These are phyloP conservation scores for Mobula hypostoma DNA, from an alignment of 2,113 vertebrate species.

Conservation along the genomic window DNA sequence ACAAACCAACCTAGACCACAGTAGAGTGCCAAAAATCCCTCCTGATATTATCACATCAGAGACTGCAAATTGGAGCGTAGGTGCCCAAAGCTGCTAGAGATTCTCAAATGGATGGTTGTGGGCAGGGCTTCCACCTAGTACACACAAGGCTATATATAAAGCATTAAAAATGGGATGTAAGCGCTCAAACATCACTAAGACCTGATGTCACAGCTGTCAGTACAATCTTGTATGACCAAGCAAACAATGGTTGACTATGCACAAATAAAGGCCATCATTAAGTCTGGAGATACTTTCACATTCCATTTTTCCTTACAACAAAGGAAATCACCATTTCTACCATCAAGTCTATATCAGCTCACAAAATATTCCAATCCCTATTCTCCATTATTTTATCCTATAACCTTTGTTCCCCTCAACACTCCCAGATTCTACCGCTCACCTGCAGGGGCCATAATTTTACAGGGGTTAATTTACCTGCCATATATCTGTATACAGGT, in stretches of 20 bases:
- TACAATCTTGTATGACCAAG: neutral
- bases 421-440: no score
- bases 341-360: neutral
- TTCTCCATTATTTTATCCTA: neutral
- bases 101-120: neutral
- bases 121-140: neutral
- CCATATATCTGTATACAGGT: no score
- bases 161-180: neutral
- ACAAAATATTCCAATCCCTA: neutral
- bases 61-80: neutral
- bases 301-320: neutral
- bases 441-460: no score
- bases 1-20: neutral
- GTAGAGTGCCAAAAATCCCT: neutral
- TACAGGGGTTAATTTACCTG: no score
- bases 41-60: neutral
- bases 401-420: no score
- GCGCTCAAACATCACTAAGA: no score
- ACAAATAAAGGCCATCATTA: neutral
- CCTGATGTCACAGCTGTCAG: neutral
- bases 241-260: neutral
- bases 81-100: neutral
- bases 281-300: neutral
- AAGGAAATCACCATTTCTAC: neutral
- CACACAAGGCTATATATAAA: neutral